Conservation (phyloP, 2,113 vertebrate genomes). For the Reinhardtius hippoglossoides region DNA sequence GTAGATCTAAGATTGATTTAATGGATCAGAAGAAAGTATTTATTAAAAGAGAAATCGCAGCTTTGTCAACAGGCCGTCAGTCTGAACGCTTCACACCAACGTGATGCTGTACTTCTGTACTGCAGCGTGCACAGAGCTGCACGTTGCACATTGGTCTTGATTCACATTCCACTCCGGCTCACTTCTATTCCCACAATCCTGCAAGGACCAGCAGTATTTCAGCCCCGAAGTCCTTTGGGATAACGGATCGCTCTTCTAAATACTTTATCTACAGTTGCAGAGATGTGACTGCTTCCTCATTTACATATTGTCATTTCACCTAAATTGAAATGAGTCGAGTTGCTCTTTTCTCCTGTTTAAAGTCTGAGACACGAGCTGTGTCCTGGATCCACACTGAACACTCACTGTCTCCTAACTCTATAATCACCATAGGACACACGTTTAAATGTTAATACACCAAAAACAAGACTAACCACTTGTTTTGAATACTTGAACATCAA, state of each 20-base stretch:
- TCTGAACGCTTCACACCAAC: too few relatives aligned
- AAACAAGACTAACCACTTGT: too few relatives aligned
- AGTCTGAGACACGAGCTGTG: not conserved
- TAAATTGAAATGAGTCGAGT: not conserved
- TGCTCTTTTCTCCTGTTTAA: not conserved
- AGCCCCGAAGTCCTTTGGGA: not conserved
- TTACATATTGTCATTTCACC: not conserved
- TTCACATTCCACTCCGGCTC: not conserved
- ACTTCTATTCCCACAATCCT: not conserved
- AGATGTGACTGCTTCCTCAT: not conserved
- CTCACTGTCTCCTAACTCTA: too few relatives aligned
- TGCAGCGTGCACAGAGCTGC: not conserved
- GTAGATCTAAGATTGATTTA: not conserved
- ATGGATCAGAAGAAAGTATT: conserved; percentile 12
- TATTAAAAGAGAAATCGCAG: not conserved
- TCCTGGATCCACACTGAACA: too few relatives aligned
- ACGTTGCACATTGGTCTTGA: not conserved
- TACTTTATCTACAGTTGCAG: not conserved
- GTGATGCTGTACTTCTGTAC: not conserved
- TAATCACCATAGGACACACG: too few relatives aligned
- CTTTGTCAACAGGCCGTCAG: too few relatives aligned
- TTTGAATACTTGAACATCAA: too few relatives aligned
- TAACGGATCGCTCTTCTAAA: not conserved
- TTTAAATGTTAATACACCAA: too few relatives aligned
- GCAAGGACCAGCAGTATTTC: not conserved